Evolutionary conservation across 2,113 vertebrate species (phyloP), one percentile per base, ranked within the genome.

Genomic region (Tachysurus vachellii): DNA sequence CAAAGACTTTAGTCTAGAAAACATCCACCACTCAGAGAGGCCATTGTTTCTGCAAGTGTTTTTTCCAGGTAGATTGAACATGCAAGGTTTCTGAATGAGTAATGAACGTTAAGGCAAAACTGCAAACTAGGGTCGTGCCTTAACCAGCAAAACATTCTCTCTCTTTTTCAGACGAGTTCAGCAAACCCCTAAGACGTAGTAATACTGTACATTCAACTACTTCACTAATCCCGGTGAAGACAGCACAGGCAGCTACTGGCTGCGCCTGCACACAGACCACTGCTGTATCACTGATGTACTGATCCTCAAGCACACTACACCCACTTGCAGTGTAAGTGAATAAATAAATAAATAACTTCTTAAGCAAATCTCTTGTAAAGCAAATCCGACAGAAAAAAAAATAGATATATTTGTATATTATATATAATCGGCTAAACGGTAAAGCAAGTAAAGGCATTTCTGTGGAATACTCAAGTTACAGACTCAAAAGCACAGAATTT

Each of bases 281-380:
- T 23, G 84, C 14, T 14, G 56, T 11, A 61, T 14, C 73, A 3
- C 9, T 21, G 59, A 73, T 71, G 42, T 66, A 75, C 88, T 84
- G 56, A 75, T 80, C 85, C 80, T 53, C 62, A 21, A 90, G 44
- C 77, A 84, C 76, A 84, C 85, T 31, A 59, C 89, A 85, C 89
- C 59, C 87, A 86, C 85, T 88, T 85, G 87, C 87, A 90, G 87
- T 71, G 82, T 87, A 86, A 10, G 75, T 86, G 61, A 88, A 75
- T 87, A 57, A 91, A 91, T 90, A 89, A 89, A 91, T 90, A 91
- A 91, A 89, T 90, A 91, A 91, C 84, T 90, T 87, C 54, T 88
- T 89, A 79, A 91, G 88, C 83, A 79, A 91, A 80, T 88, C 86
- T 88, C 36, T 87, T 57, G 26, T 84, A 84, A 87, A 87, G 84